Percentiles rank a stretch among this genome's conserved stretches.
These are phyloP conservation scores for Pempheris klunzingeri DNA, from an alignment of 2,797 vertebrate species.

Conservation along the genomic window DNA sequence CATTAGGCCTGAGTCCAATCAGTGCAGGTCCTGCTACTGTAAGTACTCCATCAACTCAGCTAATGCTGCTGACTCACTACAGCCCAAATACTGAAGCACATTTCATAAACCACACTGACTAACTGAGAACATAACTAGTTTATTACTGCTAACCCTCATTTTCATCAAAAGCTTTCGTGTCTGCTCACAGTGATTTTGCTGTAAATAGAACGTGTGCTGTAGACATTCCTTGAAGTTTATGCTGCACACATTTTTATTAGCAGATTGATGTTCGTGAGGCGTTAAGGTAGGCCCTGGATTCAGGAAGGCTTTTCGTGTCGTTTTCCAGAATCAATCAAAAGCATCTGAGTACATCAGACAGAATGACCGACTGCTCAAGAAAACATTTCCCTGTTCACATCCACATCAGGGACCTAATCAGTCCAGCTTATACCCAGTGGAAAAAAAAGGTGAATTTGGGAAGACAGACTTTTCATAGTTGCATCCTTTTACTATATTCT, in stretches of 20 bases:
- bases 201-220: constrained; percentile 17
- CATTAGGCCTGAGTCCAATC: constrained; percentile 14
- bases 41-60: constrained; percentile 1
- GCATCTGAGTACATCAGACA: constrained; percentile 2
- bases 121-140: neutral
- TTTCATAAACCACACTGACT: neutral
- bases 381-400: constrained; percentile 2
- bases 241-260: neutral
- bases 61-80: neutral
- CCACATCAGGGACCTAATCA: neutral
- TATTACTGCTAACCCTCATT: too few relatives aligned
- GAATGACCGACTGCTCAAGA: neutral
- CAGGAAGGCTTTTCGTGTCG: neutral
- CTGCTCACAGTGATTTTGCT: constrained; percentile 9
- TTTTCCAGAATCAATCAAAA: too few relatives aligned
- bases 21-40: constrained; percentile 1
- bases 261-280: neutral
- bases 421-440: neutral
- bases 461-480: neutral
- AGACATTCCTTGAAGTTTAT: constrained; percentile 11
- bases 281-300: neutral
- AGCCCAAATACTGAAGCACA: neutral
- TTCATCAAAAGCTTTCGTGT: neutral
- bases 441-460: neutral
- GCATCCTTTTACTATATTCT: neutral